Evolutionary conservation across 2,797 vertebrate genomes (phyloP).

Genomic region (Eulemur albifrons): DNA sequence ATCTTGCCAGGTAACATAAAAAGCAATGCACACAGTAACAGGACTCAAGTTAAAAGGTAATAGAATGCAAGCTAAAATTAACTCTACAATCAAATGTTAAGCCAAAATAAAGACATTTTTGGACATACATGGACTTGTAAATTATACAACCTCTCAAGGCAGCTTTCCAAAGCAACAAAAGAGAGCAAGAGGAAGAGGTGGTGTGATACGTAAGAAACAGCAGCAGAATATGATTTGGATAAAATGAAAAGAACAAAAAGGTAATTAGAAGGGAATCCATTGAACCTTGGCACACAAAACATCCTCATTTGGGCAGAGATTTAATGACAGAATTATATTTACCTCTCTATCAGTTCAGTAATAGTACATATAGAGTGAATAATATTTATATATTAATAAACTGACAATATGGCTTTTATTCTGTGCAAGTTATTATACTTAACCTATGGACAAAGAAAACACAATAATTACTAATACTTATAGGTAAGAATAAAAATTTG

Average conservation of each 20-base stretch:
- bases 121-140: neutral
- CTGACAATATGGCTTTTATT: neutral
- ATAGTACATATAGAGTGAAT: neutral
- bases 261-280: neutral
- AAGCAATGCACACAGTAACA: neutral
- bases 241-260: neutral
- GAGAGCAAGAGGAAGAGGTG: neutral
- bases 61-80: conserved; percentile 10
- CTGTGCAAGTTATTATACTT: neutral
- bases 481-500: neutral
- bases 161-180: neutral
- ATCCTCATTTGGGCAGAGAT: neutral
- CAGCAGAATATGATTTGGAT: neutral
- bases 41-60: conserved; percentile 41
- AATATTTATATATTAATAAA: neutral
- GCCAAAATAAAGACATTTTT: conserved; percentile 11
- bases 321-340: neutral
- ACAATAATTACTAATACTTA: neutral
- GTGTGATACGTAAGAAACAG: neutral
- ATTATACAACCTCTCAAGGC: neutral
- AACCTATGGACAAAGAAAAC: neutral
- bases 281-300: neutral
- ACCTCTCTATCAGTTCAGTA: neutral
- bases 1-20: neutral
- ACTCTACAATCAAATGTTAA: neutral